phyloP scores from a whole-genome alignment of 2,888 invertebrate genomes.

The Eulithis prunata region DNA sequence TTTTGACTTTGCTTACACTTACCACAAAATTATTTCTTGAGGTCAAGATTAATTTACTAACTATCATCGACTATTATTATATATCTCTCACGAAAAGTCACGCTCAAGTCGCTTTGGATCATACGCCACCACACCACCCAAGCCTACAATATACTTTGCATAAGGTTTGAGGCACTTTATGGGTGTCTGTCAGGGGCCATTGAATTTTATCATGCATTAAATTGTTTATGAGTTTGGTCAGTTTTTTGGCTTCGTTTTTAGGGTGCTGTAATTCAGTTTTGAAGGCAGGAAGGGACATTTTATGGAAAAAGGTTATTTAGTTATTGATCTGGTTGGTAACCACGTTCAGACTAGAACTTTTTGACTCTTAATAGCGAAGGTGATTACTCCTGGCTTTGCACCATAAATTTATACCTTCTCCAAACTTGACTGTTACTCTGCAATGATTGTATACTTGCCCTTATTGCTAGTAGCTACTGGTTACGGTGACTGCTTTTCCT shows the following conservation, averaged over 20 bases:
- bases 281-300: slow-evolving; percentile 22
- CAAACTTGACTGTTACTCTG: too few species aligned
- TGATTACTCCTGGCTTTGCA: too few species aligned
- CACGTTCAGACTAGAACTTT: neutral
- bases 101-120: slow-evolving; percentile 10
- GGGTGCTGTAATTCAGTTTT: slow-evolving; percentile 25
- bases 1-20: too few species aligned
- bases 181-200: slow-evolving; percentile 42
- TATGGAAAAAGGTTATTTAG: slow-evolving; percentile 24
- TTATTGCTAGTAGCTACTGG: too few species aligned
- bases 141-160: slow-evolving; percentile 39
- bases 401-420: too few species aligned
- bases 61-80: too few species aligned
- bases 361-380: neutral
- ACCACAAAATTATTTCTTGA: too few species aligned
- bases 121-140: slow-evolving; percentile 25
- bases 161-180: slow-evolving; percentile 45
- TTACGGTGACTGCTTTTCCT: slow-evolving; percentile 18
- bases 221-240: slow-evolving; percentile 42
- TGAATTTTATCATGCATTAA: slow-evolving; percentile 46
- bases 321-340: slow-evolving; percentile 16
- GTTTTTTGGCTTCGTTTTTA: slow-evolving; percentile 29
- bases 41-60: too few species aligned
- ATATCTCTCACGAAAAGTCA: slow-evolving; percentile 4
- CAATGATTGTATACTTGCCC: too few species aligned